These are phyloP conservation scores for Triplophysa rosa DNA, from an alignment of 2,113 vertebrate genomes.

Conservation along the genomic window DNA sequence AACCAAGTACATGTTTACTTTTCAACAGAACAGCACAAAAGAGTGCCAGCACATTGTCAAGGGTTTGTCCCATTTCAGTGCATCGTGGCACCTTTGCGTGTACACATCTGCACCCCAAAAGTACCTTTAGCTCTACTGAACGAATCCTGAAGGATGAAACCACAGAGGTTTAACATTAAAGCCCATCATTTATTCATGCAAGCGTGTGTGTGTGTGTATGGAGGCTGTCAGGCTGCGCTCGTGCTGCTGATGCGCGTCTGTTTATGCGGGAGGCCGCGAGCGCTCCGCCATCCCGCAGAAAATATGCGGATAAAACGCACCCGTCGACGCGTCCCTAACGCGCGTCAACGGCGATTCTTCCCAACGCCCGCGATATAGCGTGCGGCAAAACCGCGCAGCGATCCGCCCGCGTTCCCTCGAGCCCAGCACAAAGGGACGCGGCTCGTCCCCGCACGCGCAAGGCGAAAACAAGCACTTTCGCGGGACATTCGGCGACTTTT, in stretches of 20 bases:
- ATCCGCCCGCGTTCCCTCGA: not conserved
- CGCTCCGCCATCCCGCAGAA: slow-evolving; percentile 27
- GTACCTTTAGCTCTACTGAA: not conserved
- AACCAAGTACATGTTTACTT: too few species aligned
- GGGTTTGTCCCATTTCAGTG: not conserved
- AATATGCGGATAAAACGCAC: not conserved
- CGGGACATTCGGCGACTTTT: slow-evolving; percentile 43
- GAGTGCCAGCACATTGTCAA: not conserved
- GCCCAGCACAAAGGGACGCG: slow-evolving; percentile 41
- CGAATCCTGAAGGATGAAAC: not conserved
- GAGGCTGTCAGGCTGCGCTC: slow-evolving; percentile 16
- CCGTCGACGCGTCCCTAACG: slow-evolving; percentile 18
- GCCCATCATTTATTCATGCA: not conserved
- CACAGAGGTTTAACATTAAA: not conserved
- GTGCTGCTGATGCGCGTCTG: not conserved
- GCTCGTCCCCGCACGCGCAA: slow-evolving; percentile 42
- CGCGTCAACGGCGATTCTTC: not conserved
- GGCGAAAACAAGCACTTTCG: slow-evolving; percentile 44
- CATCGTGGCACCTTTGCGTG: not conserved
- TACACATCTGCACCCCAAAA: not conserved
- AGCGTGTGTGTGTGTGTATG: slow-evolving; percentile 19
- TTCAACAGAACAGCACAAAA: not conserved
- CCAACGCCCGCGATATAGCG: not conserved
- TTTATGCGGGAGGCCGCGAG: slow-evolving; percentile 39
- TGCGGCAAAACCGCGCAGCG: not conserved